These are phyloP conservation scores for Origma solitaria DNA, from an alignment of 2,113 vertebrate genomes.

Conservation along the genomic window DNA sequence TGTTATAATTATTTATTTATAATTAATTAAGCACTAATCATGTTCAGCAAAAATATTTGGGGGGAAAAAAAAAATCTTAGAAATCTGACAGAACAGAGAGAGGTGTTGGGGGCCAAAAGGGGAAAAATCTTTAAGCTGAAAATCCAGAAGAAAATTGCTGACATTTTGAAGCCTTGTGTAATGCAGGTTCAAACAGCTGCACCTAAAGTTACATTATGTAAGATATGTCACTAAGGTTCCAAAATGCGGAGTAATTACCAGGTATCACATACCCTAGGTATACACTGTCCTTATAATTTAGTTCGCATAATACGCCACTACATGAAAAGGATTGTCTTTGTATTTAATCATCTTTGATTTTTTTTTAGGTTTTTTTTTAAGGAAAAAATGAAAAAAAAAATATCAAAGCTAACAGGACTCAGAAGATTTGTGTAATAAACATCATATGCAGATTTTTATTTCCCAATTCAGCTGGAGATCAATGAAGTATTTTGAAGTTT, in stretches of 20 bases:
- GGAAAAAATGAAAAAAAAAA: neutral
- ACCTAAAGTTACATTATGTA: neutral
- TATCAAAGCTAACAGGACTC: constrained; percentile 76
- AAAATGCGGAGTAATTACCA: neutral
- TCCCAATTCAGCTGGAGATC: constrained; percentile 66
- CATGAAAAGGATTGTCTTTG: constrained; percentile 67
- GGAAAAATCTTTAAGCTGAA: neutral
- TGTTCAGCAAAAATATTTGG: neutral
- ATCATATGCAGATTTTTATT: constrained; percentile 71
- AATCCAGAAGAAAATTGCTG: neutral
- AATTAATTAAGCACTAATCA: neutral
- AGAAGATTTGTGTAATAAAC: constrained; percentile 74
- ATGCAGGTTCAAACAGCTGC: neutral
- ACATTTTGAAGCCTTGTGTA: neutral
- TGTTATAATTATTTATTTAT: neutral
- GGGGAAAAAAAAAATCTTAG: neutral
- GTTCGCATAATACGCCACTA: constrained; percentile 21
- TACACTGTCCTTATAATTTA: constrained; percentile 62
- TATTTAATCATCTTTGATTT: constrained; percentile 60
- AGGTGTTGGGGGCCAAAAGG: neutral
- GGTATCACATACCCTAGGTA: neutral
- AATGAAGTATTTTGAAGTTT: constrained; percentile 69
- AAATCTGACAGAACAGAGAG: neutral
- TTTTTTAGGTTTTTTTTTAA: constrained; percentile 12
- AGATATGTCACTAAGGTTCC: neutral